Evolutionary conservation across 2,888 invertebrate genomes (phyloP), one percentile per base, ranked within the genome.

Genomic region (Dascillus cervinus): DNA sequence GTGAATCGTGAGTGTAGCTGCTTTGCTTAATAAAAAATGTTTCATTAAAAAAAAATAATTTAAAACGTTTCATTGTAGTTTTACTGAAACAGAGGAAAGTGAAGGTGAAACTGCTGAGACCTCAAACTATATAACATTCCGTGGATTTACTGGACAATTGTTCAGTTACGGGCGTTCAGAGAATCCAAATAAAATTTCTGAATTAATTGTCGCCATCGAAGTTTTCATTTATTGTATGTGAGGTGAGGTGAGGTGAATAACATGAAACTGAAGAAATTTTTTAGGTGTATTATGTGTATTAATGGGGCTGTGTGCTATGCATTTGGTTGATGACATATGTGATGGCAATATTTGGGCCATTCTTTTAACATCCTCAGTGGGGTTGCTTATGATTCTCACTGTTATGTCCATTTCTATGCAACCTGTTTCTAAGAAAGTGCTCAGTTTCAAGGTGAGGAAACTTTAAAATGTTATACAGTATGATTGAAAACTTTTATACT

Each of bases 401-500:
- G 58, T 81, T 3, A 57, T 64, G 30, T 65, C 69, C 2, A 69
- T 82, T 20, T 67, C 71, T 0, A 56, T 71, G 0, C 82, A 82
- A 47, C 82, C 82, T 0, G 72, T 71, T 3, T 77, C 78, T 0
- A 69, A 70, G 20, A 70, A 70, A 54, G 70, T 72, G 41, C 62
- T 81, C 1, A 71, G 75, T 0, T 82, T 82, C 55, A 76, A 75
- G 36, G 80, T 75, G 35, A 64, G 27, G n/a, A n/a, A n/a, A n/a
- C n/a, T n/a, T n/a, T n/a, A n/a, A n/a, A n/a, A n/a, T n/a, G n/a
- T n/a, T n/a, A n/a, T n/a, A n/a, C n/a, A n/a, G n/a, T n/a, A n/a
- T n/a, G n/a, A n/a, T n/a, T n/a, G n/a, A n/a, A n/a, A n/a, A n/a
- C n/a, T n/a, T n/a, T n/a, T n/a, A n/a, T n/a, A n/a, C n/a, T n/a